Conservation (phyloP, 2,888 invertebrate genomes). For the Callinectes sapidus region DNA sequence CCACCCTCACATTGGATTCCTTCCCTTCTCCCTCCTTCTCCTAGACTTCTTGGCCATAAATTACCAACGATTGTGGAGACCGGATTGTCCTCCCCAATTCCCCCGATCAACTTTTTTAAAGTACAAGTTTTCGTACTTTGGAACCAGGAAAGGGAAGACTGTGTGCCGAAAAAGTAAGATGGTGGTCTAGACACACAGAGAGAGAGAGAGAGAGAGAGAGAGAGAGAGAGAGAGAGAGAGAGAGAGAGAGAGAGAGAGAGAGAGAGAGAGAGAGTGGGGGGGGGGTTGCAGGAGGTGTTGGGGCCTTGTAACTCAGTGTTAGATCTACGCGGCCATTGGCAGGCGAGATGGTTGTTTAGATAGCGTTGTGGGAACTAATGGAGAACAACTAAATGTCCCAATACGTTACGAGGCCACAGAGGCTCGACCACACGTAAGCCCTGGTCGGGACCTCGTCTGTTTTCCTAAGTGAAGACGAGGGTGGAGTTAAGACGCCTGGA, state of each 20-base stretch:
- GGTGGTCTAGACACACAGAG: not conserved
- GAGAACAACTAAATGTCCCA: conserved; percentile 35
- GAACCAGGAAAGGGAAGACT: not conserved
- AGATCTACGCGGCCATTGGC: conserved; percentile 24
- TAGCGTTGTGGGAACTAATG: conserved; percentile 29
- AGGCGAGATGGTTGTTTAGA: conserved; percentile 35
- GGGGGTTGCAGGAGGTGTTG: not conserved
- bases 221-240: conserved; percentile 8
- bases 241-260: not conserved
- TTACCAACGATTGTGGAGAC: conserved; percentile 17
- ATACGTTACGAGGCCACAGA: conserved; percentile 30
- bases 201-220: not conserved
- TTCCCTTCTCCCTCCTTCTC: not conserved
- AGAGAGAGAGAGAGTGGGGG: not conserved
- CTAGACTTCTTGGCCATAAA: not conserved
- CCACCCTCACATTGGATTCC: not conserved
- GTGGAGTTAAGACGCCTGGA: not conserved
- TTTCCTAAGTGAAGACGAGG: conserved; percentile 12
- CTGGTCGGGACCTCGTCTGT: not conserved
- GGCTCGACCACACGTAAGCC: conserved; percentile 9
- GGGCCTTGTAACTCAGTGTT: not conserved
- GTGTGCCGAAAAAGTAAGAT: not conserved
- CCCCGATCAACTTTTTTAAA: not conserved
- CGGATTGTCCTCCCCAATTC: not conserved
- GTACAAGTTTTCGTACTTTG: not conserved